Conservation (phyloP, 2,888 invertebrate species). For the Metalampra italica region DNA sequence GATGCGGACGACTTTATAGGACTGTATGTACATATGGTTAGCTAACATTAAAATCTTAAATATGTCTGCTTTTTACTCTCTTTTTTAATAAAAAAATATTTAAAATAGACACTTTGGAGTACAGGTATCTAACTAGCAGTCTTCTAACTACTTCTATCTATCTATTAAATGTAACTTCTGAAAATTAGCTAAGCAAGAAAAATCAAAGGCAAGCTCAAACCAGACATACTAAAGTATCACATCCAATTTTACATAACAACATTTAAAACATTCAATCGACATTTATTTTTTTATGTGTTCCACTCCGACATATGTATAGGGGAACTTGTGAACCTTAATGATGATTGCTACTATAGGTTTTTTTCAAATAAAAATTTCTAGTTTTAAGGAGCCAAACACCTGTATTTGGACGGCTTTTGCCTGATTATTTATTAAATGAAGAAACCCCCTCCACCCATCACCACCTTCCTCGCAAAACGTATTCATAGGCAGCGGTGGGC, state of each 20-base stretch:
- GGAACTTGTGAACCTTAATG: not conserved
- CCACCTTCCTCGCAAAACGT: too few species aligned
- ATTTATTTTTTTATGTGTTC: slow-evolving; percentile 11
- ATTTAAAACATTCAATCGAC: slow-evolving; percentile 15
- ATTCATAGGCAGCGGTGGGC: too few species aligned
- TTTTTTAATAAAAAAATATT: not conserved
- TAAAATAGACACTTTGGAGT: too few species aligned
- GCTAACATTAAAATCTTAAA: slow-evolving; percentile 35
- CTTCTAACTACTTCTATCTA: not conserved
- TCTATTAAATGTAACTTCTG: not conserved
- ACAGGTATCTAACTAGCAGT: not conserved
- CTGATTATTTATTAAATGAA: too few species aligned
- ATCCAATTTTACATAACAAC: slow-evolving; percentile 19
- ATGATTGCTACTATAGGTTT: too few species aligned
- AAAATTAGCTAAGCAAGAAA: not conserved
- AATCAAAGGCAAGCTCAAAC: slow-evolving; percentile 9
- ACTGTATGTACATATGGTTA: not conserved
- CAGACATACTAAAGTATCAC: slow-evolving; percentile 30
- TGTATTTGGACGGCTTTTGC: too few species aligned
- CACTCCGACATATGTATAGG: not conserved
- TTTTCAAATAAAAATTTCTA: too few species aligned
- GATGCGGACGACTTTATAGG: not conserved
- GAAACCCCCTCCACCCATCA: too few species aligned
- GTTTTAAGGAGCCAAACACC: too few species aligned
- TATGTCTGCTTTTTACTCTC: slow-evolving; percentile 26